Evolutionary conservation across 2,113 vertebrate genomes (phyloP).

Genomic region (Ceuthmochares aereus): DNA sequence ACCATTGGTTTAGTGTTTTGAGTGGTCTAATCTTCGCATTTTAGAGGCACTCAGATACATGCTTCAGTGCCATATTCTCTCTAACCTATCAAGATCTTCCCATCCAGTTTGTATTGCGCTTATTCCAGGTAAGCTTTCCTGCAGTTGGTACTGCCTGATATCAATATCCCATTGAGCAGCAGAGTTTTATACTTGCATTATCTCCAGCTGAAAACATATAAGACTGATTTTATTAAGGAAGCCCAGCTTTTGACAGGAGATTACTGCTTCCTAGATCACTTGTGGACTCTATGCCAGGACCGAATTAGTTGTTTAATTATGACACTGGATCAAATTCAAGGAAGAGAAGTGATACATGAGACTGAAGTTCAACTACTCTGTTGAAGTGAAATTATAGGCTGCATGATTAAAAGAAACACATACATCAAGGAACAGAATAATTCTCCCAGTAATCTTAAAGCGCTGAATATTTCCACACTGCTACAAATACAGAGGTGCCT

Average conservation of each 20-base stretch:
- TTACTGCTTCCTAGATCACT: neutral
- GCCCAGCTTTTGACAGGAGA: neutral
- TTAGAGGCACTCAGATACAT: neutral
- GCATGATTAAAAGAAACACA: neutral
- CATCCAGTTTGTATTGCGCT: neutral
- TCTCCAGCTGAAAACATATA: neutral
- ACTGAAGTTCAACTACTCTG: neutral
- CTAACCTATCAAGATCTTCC: neutral
- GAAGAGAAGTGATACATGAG: neutral
- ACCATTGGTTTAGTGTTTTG: neutral
- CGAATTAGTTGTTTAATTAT: neutral
- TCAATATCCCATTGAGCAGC: neutral
- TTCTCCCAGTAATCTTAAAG: neutral
- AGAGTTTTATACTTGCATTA: neutral
- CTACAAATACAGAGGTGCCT: neutral
- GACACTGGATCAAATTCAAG: neutral
- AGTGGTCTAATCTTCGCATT: neutral
- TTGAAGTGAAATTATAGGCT: neutral
- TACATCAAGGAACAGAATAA: neutral
- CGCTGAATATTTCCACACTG: neutral
- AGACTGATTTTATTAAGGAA: neutral
- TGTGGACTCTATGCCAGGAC: neutral
- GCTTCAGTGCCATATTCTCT: neutral
- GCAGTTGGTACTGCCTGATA: neutral
- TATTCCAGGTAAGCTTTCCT: neutral